Base-by-base conservation (phyloP, 1,140 invertebrate species). In the Cheumatopsyche charites region DNA sequence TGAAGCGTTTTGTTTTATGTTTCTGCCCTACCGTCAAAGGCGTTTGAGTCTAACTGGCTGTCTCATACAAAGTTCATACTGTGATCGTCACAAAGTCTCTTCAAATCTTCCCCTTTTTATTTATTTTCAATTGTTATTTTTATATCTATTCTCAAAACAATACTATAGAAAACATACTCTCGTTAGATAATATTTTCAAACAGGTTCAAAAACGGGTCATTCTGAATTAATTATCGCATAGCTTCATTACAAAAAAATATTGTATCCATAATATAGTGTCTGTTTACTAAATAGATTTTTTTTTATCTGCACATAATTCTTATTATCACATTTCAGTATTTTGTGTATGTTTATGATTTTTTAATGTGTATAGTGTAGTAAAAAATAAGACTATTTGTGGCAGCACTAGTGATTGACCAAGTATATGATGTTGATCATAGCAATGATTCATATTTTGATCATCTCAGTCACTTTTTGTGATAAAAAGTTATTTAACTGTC, bases 1-100 rank as follows among this genome's bases (percentile, higher is more conserved):
- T 19, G 7, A 19, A 36, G 25, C n/a, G 3, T 62, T 67, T 43
- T 47, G 23, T 13, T 55, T 70, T 71, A 62, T 25, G 19, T 63
- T 61, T 52, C 62, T 7, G 43, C 25, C 36, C 15, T 67, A 43
- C 65, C 58, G 45, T 71, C 67, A 13, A 71, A 58, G 55, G 68
- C 66, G 74, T 76, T 73, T 65, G 49, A 73, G 67, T 76, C 74
- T 76, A 66, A 63, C 68, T 76, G 70, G 72, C 74, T 76, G 74
- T 76, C 74, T 76, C 74, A 71, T 58, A 58, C 52, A 58, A 70
- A 66, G 45, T 68, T 71, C 67, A 67, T 62, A 62, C 71, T 73
- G 73, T 72, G 26, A 42, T 42, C 29, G 36, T 63, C 15, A 42
- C 62, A 63, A 62, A 36, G 26, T 41, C 26, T 41, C 58, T 15